Conservation (phyloP, 2,888 invertebrate genomes). For the Mythimna albipuncta region DNA sequence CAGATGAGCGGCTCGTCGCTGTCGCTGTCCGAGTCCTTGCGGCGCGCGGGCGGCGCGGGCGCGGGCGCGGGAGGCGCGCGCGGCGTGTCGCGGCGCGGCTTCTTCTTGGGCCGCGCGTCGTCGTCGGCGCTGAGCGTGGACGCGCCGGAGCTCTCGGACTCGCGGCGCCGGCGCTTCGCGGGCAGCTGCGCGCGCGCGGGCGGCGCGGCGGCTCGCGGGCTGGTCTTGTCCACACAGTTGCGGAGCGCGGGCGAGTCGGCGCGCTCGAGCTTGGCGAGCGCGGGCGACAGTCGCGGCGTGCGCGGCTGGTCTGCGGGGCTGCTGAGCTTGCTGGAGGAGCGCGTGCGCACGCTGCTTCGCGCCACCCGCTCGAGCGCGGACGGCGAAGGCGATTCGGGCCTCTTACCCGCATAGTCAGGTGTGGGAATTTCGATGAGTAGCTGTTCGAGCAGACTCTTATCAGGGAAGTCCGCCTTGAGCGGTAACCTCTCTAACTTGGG, state of each 20-base stretch:
- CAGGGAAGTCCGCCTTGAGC: constrained; percentile 87
- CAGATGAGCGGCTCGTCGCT: constrained; percentile 95
- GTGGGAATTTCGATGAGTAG: constrained; percentile 96
- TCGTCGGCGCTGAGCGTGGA: constrained; percentile 92
- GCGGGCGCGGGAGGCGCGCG: constrained; percentile 86
- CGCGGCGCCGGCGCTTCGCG: constrained; percentile 94
- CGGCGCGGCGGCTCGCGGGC: constrained; percentile 68
- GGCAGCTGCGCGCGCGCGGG: constrained; percentile 70
- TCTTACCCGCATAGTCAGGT: constrained; percentile 88
- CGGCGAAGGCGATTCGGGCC: constrained; percentile 86
- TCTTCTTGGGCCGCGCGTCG: constrained; percentile 83
- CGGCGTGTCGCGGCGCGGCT: constrained; percentile 82
- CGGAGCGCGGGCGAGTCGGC: constrained; percentile 78
- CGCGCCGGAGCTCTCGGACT: constrained; percentile 94
- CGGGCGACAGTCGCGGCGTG: constrained; percentile 87
- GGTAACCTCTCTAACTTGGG: constrained; percentile 81
- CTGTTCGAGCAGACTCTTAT: constrained; percentile 93
- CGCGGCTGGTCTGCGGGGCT: constrained; percentile 91
- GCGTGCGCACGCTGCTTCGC: constrained; percentile 91
- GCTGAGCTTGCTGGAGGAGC: constrained; percentile 93
- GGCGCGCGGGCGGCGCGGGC: constrained; percentile 86
- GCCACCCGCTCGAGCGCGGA: constrained; percentile 85
- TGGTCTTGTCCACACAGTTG: constrained; percentile 79
- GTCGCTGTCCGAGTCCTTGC: constrained; percentile 94
- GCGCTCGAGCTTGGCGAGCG: constrained; percentile 74